Evolutionary conservation across 2,113 vertebrate genomes (phyloP), one percentile per base, ranked within the genome.

Genomic region (Brachirus orientalis): DNA sequence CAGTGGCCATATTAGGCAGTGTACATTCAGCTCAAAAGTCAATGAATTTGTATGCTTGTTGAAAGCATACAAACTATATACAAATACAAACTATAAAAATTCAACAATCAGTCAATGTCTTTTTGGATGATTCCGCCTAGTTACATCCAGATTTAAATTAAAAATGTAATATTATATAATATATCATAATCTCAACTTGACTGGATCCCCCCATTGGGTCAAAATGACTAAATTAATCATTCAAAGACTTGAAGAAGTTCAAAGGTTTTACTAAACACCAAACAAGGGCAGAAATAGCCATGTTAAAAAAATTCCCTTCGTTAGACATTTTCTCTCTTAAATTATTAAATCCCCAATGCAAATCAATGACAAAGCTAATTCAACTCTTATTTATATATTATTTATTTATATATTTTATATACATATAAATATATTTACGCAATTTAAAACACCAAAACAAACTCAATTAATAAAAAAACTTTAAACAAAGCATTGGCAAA

Each of bases 211-310:
- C 12, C 3, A 17, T 19, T 61, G 43, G 20, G 43, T 47, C 48
- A 17, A 17, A 53, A 54, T 8, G 13, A 55, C 22, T 14, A 36
- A 61, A 50, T 50, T 0, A 14, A 41, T 67, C 2, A 60, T 40
- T n/a, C n/a, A n/a, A n/a, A n/a, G n/a, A n/a, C n/a, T n/a, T n/a
- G n/a, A n/a, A n/a, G n/a, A n/a, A n/a, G n/a, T n/a, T n/a, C n/a
- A n/a, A n/a, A n/a, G n/a, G n/a, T n/a, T n/a, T n/a, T n/a, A 35
- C 46, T 46, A 16, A 62, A 46, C 35, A 46, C 19, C 41, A 55
- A 33, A 48, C 55, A 12, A 3, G 19, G 16, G 6, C 33, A 47
- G 6, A 40, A 33, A 48, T 10, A 28, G 28, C 6, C n/a, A n/a
- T n/a, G n/a, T n/a, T n/a, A n/a, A 6, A 28, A 28, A 28, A 28